Evolutionary conservation across 2,113 vertebrate genomes (phyloP).

Genomic region (Melanostigma gelatinosum): DNA sequence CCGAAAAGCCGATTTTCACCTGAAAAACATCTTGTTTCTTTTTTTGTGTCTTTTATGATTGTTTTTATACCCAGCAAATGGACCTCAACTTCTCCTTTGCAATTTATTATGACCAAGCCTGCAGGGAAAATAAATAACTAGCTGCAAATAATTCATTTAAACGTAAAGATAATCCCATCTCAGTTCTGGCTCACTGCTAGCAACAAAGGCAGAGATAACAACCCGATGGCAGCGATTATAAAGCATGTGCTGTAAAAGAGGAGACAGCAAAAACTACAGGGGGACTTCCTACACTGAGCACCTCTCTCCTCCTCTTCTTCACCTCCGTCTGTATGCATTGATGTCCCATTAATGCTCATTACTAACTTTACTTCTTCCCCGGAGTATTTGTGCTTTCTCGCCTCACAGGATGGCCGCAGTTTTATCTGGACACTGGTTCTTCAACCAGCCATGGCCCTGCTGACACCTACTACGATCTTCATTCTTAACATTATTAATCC

Average conservation of each 20-base stretch:
- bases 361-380: too few relatives aligned
- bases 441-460: too few relatives aligned
- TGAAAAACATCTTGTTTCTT: constrained; percentile 27
- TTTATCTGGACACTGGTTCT: too few relatives aligned
- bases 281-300: too few relatives aligned
- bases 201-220: constrained; percentile 54
- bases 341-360: too few relatives aligned
- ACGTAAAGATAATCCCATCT: constrained; percentile 44
- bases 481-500: too few relatives aligned
- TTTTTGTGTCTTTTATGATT: constrained; percentile 36
- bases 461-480: too few relatives aligned
- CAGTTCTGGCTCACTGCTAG: constrained; percentile 43
- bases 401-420: too few relatives aligned
- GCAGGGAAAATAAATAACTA: constrained; percentile 44
- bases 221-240: constrained; percentile 57
- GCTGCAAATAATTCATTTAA: constrained; percentile 61
- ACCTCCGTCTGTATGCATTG: too few relatives aligned
- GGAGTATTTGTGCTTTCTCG: too few relatives aligned
- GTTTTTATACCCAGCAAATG: constrained; percentile 43
- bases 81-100: constrained; percentile 43
- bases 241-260: constrained; percentile 23
- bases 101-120: constrained; percentile 56
- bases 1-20: constrained; percentile 23
- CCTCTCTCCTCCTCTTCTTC: too few relatives aligned
- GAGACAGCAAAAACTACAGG: background rate